A percentile compares a stretch with the other conserved stretches of the same genome.
phyloP scores from a whole-genome alignment of 2,113 vertebrate species.

The Cacatua alba region DNA sequence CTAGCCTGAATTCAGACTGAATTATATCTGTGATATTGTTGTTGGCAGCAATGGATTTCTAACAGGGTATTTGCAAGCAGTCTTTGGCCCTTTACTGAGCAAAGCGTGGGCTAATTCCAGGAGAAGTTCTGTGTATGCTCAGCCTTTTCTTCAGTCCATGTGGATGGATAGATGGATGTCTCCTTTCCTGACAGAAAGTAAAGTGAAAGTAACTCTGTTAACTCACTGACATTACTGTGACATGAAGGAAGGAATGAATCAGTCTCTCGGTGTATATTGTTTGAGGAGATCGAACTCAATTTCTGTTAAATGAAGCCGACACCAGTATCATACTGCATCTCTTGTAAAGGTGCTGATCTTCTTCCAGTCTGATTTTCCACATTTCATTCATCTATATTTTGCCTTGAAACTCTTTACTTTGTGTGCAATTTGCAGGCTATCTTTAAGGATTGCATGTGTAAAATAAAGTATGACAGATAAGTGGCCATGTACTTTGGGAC shows the following conservation, averaged over 20 bases:
- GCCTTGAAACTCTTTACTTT: slow-evolving; percentile 3
- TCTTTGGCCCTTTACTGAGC: not conserved
- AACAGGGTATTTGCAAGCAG: not conserved
- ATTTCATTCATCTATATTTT: slow-evolving; percentile 17
- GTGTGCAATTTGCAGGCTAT: not conserved
- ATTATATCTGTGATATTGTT: not conserved
- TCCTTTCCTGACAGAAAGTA: slow-evolving; percentile 1
- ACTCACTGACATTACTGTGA: not conserved
- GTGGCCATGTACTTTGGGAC: not conserved
- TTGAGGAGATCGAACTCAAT: slow-evolving; percentile 31
- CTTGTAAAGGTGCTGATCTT: slow-evolving; percentile 45
- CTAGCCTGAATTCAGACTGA: not conserved
- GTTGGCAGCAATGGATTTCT: not conserved
- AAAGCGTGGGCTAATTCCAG: not conserved
- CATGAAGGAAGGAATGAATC: not conserved
- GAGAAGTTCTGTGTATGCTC: not conserved
- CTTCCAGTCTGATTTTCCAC: slow-evolving; percentile 10
- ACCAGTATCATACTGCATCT: not conserved
- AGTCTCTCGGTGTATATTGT: not conserved
- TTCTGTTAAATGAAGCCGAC: not conserved
- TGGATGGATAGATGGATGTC: not conserved
- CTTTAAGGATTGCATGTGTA: not conserved
- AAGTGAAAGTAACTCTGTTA: slow-evolving; percentile 27
- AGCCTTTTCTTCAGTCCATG: not conserved
- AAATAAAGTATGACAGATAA: slow-evolving; percentile 32